Evolutionary conservation across 2,888 invertebrate species (phyloP).

Genomic region (Beris chalybata): DNA sequence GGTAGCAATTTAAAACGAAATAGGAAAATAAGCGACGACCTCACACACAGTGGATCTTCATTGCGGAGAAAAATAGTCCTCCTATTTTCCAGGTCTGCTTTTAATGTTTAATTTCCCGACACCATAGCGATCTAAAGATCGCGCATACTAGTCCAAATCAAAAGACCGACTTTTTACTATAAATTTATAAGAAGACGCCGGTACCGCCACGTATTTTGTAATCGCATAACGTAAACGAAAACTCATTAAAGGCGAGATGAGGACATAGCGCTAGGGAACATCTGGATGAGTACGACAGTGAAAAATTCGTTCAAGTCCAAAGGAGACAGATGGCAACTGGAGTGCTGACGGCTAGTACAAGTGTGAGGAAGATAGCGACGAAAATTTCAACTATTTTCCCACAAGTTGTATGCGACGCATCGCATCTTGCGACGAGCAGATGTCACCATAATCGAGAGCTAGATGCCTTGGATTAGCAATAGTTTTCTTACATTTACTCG

Average conservation of each 20-base stretch:
- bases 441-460: slow-evolving; percentile 20
- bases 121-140: too few species aligned
- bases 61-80: too few species aligned
- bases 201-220: slow-evolving; percentile 30
- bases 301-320: slow-evolving; percentile 33
- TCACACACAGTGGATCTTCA: slow-evolving; percentile 11
- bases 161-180: slow-evolving; percentile 9
- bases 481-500: not conserved
- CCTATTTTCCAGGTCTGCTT: too few species aligned
- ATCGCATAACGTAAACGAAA: slow-evolving; percentile 34
- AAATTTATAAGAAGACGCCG: too few species aligned
- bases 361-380: slow-evolving; percentile 19
- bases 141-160: not conserved
- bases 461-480: slow-evolving; percentile 29
- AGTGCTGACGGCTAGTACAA: slow-evolving; percentile 23
- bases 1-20: slow-evolving; percentile 15
- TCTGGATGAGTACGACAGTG: slow-evolving; percentile 28
- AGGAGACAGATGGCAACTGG: slow-evolving; percentile 30
- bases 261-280: slow-evolving; percentile 32
- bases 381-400: not conserved
- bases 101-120: too few species aligned
- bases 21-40: slow-evolving; percentile 18
- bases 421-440: slow-evolving; percentile 12
- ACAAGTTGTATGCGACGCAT: not conserved
- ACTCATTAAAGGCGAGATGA: slow-evolving; percentile 35